phyloP scores from a whole-genome alignment of 2,888 invertebrate species.

The Gymnosoma rotundatum region DNA sequence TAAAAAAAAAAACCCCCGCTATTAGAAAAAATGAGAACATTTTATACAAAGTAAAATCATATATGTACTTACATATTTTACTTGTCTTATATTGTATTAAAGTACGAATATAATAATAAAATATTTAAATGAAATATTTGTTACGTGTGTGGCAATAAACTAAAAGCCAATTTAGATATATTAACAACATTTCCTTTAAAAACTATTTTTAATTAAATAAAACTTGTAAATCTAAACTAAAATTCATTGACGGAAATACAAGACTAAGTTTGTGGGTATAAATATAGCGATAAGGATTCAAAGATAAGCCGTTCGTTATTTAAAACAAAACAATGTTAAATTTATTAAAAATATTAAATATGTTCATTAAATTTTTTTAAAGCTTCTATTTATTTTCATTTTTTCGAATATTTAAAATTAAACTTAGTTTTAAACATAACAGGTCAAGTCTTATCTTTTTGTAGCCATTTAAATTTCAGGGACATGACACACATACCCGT shows the following conservation, averaged over 20 bases:
- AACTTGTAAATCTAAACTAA: neutral
- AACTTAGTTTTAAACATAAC: slow-evolving; percentile 13
- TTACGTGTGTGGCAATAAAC: no score
- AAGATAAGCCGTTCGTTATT: slow-evolving; percentile 10
- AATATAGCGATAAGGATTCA: slow-evolving; percentile 37
- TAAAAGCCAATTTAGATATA: no score
- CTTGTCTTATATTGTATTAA: neutral
- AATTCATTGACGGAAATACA: slow-evolving; percentile 33
- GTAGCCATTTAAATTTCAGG: slow-evolving; percentile 59
- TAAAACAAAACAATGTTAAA: neutral
- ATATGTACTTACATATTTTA: no score
- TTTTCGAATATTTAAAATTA: neutral
- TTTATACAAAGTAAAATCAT: neutral
- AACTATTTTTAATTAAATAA: neutral
- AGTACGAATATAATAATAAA: no score
- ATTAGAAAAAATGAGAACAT: neutral
- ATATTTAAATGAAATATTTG: no score
- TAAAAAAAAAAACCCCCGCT: neutral
- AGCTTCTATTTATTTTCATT: neutral
- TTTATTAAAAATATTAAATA: neutral
- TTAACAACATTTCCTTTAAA: neutral
- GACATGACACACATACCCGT: slow-evolving; percentile 61
- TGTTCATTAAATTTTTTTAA: neutral
- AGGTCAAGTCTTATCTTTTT: slow-evolving; percentile 59
- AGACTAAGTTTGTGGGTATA: slow-evolving; percentile 11